Evolutionary conservation across 2,888 invertebrate genomes (phyloP), one percentile per base, ranked within the genome.

Genomic region (Zhuqinia jingwanae): DNA sequence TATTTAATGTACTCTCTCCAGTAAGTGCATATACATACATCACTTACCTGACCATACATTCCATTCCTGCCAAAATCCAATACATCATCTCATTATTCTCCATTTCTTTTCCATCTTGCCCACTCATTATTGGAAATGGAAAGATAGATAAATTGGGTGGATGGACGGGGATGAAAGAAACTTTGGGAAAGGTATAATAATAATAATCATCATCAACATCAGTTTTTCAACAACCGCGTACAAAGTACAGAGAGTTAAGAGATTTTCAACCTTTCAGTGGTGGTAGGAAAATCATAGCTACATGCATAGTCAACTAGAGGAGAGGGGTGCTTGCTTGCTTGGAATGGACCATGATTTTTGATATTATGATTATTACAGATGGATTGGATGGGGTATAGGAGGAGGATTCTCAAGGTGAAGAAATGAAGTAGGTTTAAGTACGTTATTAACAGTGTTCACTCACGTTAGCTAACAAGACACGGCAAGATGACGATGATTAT

Each of bases 321-420:
- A 25, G 27, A 60, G 20, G 58, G 58, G 27, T 25, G 27, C 22
- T 20, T 60, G 22, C 11, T 25, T 6, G 10, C n/a, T n/a, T n/a
- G n/a, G n/a, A n/a, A n/a, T n/a, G n/a, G n/a, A n/a, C n/a, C n/a
- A n/a, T n/a, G n/a, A n/a, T n/a, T n/a, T n/a, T n/a, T n/a, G n/a
- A n/a, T n/a, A n/a, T n/a, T n/a, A n/a, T n/a, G n/a, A n/a, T n/a
- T n/a, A n/a, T n/a, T n/a, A n/a, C n/a, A n/a, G n/a, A n/a, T n/a
- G n/a, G n/a, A n/a, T 13, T 60, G 58, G 58, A 60, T 13, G 2
- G 25, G 63, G 60, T 45, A 10, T 25, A 27, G 78, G 11, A 47
- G 50, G 60, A 60, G 60, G 30, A 56, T 77, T 58, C 25, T 79
- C 65, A 79, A 79, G 79, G 79, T 79, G 79, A 79, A 65, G 79